Base-by-base conservation (phyloP, 2,888 invertebrate genomes). In the Hipparchia sbordonii region DNA sequence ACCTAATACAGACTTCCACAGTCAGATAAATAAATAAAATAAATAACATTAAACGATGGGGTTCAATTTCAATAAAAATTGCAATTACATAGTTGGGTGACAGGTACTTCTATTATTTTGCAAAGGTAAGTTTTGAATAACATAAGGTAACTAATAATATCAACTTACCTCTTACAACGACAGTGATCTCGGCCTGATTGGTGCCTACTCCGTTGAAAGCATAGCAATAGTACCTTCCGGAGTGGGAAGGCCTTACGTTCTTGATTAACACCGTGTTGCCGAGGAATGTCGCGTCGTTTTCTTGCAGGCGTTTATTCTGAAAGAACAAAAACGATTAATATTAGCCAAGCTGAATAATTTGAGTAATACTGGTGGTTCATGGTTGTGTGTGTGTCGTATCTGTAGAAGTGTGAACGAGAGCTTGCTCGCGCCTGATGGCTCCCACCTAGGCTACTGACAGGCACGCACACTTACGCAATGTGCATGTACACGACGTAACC, bases 201-300 rank as follows among this genome's bases (percentile, higher is more conserved):
- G 74, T 76, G 0, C 87, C 89, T 0, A 81, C 52, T 0, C 68
- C 76, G 79, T 89, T 92, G 77, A 91, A 76, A 0, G 86, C 92
- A 61, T 91, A 92, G 79, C 93, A 93, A 75, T 86, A 87, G 79
- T 93, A 93, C 6, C 76, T 81, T 0, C 93, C 93, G 1, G 89
- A 80, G 23, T 89, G 84, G 1, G 87, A 84, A 0, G 75, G 78
- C 70, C 79, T 83, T 0, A 91, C 82, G 33, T 84, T 85, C 68
- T 79, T 83, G n/a, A 92, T 86, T 57, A 67, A 76, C 6, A 89
- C 79, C 0, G 82, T 81, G 82, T 88, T 84, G 2, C 76, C 73
- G 0, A 79, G 69, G 79, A 90, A 91, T 0, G 84, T 85, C 0
- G 85, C 92, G 71, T 91, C 88, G 9, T 83, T 82, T 65, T 91